These are phyloP conservation scores for Colletes latitarsis DNA, from an alignment of 1,140 invertebrate genomes.

Conservation along the genomic window DNA sequence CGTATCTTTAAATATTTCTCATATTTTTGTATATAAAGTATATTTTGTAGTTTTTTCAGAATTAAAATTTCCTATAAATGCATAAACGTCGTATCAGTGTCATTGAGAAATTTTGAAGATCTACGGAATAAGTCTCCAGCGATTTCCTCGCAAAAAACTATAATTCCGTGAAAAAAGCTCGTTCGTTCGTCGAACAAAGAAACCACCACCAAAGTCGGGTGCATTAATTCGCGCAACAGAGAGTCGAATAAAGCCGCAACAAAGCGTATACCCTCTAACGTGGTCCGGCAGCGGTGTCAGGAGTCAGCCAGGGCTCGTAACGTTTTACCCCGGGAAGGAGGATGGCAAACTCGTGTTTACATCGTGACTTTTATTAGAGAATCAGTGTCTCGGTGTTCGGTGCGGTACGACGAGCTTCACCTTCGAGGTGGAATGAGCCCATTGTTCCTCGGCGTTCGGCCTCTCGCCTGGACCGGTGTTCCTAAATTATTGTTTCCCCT, in stretches of 20 bases:
- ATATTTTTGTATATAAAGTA: too few relatives aligned
- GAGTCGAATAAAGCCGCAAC: constrained; percentile 18
- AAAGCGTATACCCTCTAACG: constrained; percentile 1
- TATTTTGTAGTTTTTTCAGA: too few relatives aligned
- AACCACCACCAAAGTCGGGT: neutral
- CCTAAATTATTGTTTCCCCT: constrained; percentile 66
- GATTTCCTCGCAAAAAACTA: too few relatives aligned
- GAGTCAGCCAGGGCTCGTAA: constrained; percentile 23
- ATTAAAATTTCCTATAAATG: too few relatives aligned
- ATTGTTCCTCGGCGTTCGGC: constrained; percentile 33
- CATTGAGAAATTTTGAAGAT: too few relatives aligned
- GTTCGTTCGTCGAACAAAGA: neutral
- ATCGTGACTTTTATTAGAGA: constrained; percentile 63
- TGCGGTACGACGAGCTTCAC: constrained; percentile 32
- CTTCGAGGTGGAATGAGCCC: constrained; percentile 27
- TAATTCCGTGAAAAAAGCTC: neutral
- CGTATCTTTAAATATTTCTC: too few relatives aligned
- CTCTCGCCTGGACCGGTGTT: constrained; percentile 41
- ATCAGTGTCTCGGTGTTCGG: constrained; percentile 60
- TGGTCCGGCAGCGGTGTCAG: neutral
- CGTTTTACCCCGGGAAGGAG: constrained; percentile 8
- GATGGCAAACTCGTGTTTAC: constrained; percentile 42
- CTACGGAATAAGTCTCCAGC: too few relatives aligned
- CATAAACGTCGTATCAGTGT: too few relatives aligned
- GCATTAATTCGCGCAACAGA: constrained; percentile 27